Conservation (phyloP, 2,888 invertebrate genomes). For the Cantharis flavilabris region DNA sequence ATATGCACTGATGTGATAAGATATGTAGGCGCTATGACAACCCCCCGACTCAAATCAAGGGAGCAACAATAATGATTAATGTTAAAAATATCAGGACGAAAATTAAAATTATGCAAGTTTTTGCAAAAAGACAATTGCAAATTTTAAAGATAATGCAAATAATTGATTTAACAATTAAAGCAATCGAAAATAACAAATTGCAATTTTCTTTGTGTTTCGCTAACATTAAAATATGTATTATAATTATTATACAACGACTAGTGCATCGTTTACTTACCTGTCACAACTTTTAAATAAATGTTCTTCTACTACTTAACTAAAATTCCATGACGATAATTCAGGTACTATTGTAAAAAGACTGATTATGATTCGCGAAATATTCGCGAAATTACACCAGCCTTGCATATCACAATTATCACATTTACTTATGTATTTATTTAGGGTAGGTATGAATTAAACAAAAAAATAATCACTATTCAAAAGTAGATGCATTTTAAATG, state of each 20-base stretch:
- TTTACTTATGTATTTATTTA: conserved; percentile 32
- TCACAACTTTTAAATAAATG: conserved; percentile 21
- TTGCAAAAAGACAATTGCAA: background rate
- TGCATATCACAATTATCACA: conserved; percentile 40
- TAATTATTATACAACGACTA: background rate
- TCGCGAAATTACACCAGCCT: conserved; percentile 38
- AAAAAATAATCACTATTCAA: conserved; percentile 33
- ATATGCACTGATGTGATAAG: conserved; percentile 33
- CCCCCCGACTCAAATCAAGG: conserved; percentile 24
- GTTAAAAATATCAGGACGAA: background rate
- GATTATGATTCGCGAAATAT: conserved; percentile 36
- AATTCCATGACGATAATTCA: conserved; percentile 36
- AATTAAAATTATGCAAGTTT: background rate
- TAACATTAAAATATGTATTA: background rate
- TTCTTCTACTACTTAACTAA: conserved; percentile 36
- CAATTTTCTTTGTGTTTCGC: background rate
- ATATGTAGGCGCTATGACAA: conserved; percentile 30
- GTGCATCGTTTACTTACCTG: conserved; percentile 27
- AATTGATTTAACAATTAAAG: background rate
- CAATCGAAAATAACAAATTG: background rate
- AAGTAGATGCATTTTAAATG: conserved; percentile 35
- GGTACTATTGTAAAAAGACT: conserved; percentile 37
- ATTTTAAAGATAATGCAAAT: background rate
- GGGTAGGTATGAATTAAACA: conserved; percentile 27
- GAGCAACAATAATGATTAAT: conserved; percentile 1